Base-by-base conservation (phyloP, 1,140 invertebrate species). In the Dinoponera quadriceps region DNA sequence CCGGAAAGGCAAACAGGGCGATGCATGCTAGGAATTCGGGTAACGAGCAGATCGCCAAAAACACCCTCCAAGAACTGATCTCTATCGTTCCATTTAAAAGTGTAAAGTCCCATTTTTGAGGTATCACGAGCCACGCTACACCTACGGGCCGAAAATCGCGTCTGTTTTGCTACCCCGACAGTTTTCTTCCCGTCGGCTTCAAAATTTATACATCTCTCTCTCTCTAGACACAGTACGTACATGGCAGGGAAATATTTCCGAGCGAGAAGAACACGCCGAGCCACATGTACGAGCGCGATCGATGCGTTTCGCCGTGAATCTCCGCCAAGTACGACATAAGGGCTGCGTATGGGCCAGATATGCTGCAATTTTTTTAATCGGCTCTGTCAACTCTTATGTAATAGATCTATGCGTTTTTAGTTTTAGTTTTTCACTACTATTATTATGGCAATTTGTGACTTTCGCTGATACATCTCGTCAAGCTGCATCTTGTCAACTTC, bases 311-410 rank as follows among this genome's bases (percentile, higher is more conserved):
- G 14, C 96, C 94, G 90, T 97, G 96, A 20, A 97, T 93, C 91
- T 97, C 97, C 0, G 96, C 96, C 38, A 97, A 81, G 89, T 97
- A 97, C 0, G 96, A 96, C 91, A 97, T 96, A 27, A 97, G 92
- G 0, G 97, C 96, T 0, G 96, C 96, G 90, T 96, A 97, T 0
- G 96, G 96, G 2, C 97, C 96, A 83, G 96, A 96, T 90, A 96
- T 96, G 55, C 97, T 97, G 90, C 49, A 85, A 88, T 71, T 82
- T 3, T 49, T 27, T 69, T 11, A 1, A 51, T 49, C 0, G 7
- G 22, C 18, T 18, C 0, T 5, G 13, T 84, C 20, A 33, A 54
- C 16, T 59, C 0, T 73, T 62, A 11, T 18, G 3, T 22, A 33
- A 22, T 7, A 22, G 25, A 27, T 27, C 18, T 7, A 33, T 33